Evolutionary conservation across 2,797 vertebrate species (phyloP), one percentile per base, ranked within the genome.

Genomic region (Smutsia temminckii): DNA sequence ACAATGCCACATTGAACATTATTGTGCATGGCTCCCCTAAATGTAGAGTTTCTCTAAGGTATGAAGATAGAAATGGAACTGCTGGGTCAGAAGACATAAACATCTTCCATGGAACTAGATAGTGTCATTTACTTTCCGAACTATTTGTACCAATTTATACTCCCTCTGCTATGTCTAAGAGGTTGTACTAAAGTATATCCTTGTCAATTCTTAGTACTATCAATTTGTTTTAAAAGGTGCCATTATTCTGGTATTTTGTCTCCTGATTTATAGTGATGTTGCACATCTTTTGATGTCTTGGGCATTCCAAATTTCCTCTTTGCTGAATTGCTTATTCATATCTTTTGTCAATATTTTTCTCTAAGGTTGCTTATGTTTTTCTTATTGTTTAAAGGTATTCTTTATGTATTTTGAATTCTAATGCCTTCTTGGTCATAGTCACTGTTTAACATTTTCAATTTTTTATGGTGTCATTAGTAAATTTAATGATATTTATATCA

Each of bases 11-110:
- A 49, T 2, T 18, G 34, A 53, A 71, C 72, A 72, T 49, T 77
- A 42, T 16, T 4, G 0, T 16, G 21, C 46, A 0, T 6, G 6
- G 6, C 6, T 59, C 23, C 21, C 66, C 49, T 25, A 0, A 14
- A 20, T 8, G 8, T 5, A 16, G 69, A 34, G 10, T 42, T 34
- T 42, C 61, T 77, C 46, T 21, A 29, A 3, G n/a, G 37, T 53
- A 7, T 5, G 1, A 5, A 20, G 8, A 23, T 81, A 23, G 21
- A 51, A 64, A 29, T 46, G 25, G 3, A 90, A 96, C 53, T 32
- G 12, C 59, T 61, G 49, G 49, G 8, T 89, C 32, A 17, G 11
- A 85, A 72, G 71, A 85, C 37, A 53, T 13, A 3, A 83, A 42
- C 59, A 49, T 8, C 46, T 80, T 83, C 69, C 18, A n/a, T 68